These are phyloP conservation scores for Sinopyrophorus schimmeli DNA, from an alignment of 2,888 invertebrate species.

Conservation along the genomic window DNA sequence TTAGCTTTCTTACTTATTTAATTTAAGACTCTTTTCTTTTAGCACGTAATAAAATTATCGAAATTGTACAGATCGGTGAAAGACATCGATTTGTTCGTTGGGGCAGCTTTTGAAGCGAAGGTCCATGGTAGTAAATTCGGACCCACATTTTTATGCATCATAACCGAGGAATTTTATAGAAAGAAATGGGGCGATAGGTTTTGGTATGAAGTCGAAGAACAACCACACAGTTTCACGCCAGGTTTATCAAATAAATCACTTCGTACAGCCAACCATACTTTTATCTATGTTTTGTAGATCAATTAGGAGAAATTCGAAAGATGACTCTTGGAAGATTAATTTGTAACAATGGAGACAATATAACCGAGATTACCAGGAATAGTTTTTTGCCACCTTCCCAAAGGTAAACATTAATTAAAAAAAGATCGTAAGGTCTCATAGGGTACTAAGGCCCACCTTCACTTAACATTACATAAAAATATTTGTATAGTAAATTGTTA, in stretches of 20 bases:
- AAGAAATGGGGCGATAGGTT: constrained; percentile 71
- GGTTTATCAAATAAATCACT: too few relatives aligned
- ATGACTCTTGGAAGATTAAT: constrained; percentile 64
- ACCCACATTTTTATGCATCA: constrained; percentile 71
- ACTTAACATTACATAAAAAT: too few relatives aligned
- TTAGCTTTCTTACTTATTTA: too few relatives aligned
- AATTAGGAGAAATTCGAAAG: constrained; percentile 68
- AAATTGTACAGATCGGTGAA: constrained; percentile 64
- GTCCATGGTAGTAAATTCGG: constrained; percentile 68
- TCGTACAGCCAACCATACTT: too few relatives aligned
- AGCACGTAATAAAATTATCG: constrained; percentile 58
- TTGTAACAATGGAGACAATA: constrained; percentile 69
- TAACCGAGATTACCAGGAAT: constrained; percentile 47
- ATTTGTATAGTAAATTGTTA: too few relatives aligned
- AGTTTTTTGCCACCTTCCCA: constrained; percentile 19
- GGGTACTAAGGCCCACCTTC: too few relatives aligned
- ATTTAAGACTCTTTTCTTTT: constrained; percentile 21
- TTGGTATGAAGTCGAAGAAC: constrained; percentile 67
- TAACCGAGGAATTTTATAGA: constrained; percentile 72
- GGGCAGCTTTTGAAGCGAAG: constrained; percentile 68
- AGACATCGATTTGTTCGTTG: constrained; percentile 77
- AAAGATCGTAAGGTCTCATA: too few relatives aligned
- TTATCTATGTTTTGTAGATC: constrained; percentile 53
- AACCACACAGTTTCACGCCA: constrained; percentile 57
- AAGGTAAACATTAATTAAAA: constrained; percentile 20